Percentiles rank a stretch among this genome's conserved stretches.
Conservation (phyloP, 2,888 invertebrate genomes). For the Macrophya annulata region DNA sequence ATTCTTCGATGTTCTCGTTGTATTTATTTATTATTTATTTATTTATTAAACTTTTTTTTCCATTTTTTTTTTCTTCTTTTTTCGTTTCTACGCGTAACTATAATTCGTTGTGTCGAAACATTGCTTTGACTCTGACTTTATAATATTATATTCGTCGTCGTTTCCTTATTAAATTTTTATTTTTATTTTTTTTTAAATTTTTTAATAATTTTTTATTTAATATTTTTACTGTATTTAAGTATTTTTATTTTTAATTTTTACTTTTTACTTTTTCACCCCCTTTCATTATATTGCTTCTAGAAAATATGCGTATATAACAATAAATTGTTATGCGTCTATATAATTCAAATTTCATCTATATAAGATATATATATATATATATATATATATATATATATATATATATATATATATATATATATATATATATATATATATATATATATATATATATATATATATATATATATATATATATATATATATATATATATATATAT, state of each 20-base stretch:
- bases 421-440: slow-evolving; percentile 64
- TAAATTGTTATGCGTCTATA: slow-evolving; percentile 60
- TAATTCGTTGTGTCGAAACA: slow-evolving; percentile 80
- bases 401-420: slow-evolving; percentile 62
- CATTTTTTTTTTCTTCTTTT: not conserved
- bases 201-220: slow-evolving; percentile 33
- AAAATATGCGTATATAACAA: slow-evolving; percentile 74
- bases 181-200: slow-evolving; percentile 45
- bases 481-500: slow-evolving; percentile 63
- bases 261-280: slow-evolving; percentile 44
- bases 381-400: slow-evolving; percentile 60
- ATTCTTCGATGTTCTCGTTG: slow-evolving; percentile 14
- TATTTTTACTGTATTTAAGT: slow-evolving; percentile 33
- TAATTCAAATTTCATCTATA: slow-evolving; percentile 44
- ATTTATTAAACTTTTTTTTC: slow-evolving; percentile 54
- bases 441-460: slow-evolving; percentile 54
- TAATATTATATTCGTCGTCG: slow-evolving; percentile 53
- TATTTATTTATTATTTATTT: not conserved
- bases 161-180: slow-evolving; percentile 62
- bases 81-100: slow-evolving; percentile 65
- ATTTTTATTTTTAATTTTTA: slow-evolving; percentile 47
- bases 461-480: slow-evolving; percentile 56
- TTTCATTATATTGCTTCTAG: slow-evolving; percentile 71
- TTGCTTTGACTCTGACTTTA: slow-evolving; percentile 74
- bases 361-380: slow-evolving; percentile 61